These are phyloP conservation scores for Penaeus vannamei DNA, from an alignment of 1,140 invertebrate species.

Conservation along the genomic window DNA sequence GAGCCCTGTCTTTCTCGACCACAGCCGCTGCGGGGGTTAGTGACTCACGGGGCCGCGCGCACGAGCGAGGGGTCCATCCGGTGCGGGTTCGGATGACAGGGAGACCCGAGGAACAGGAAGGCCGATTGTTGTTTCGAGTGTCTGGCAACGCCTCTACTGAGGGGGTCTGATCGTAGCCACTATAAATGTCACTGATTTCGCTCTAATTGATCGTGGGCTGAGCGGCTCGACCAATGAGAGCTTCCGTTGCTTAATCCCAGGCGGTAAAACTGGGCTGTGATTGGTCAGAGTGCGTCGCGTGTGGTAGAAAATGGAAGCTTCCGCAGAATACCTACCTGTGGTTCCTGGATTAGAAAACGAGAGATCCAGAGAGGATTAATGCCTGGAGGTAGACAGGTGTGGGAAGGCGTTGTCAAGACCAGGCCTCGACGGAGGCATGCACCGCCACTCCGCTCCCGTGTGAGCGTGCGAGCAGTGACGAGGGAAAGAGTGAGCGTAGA, in stretches of 20 bases:
- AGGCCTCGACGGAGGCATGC: too few relatives aligned
- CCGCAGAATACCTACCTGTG: conserved; percentile 22
- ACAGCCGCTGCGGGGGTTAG: neutral
- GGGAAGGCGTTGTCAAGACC: neutral
- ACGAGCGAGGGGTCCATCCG: neutral
- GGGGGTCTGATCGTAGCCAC: conserved; percentile 35
- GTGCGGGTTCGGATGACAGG: neutral
- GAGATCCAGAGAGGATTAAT: conserved; percentile 46
- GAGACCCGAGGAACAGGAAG: too few relatives aligned
- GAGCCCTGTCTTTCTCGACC: too few relatives aligned
- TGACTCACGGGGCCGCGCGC: neutral
- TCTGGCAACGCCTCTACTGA: neutral
- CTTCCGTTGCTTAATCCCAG: neutral
- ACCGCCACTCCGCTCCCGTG: too few relatives aligned
- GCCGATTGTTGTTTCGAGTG: too few relatives aligned
- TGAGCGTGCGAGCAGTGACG: too few relatives aligned
- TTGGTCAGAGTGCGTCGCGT: conserved; percentile 9
- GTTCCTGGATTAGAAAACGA: conserved; percentile 45
- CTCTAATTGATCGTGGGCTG: conserved; percentile 33
- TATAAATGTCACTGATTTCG: conserved; percentile 45
- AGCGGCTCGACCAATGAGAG: conserved; percentile 23
- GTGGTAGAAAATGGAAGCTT: conserved; percentile 39
- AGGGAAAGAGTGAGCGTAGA: too few relatives aligned
- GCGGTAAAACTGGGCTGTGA: conserved; percentile 13
- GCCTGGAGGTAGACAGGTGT: conserved; percentile 23